Evolutionary conservation across 2,113 vertebrate genomes (phyloP), one percentile per base, ranked within the genome.

Genomic region (Corythoichthys haematopterus): DNA sequence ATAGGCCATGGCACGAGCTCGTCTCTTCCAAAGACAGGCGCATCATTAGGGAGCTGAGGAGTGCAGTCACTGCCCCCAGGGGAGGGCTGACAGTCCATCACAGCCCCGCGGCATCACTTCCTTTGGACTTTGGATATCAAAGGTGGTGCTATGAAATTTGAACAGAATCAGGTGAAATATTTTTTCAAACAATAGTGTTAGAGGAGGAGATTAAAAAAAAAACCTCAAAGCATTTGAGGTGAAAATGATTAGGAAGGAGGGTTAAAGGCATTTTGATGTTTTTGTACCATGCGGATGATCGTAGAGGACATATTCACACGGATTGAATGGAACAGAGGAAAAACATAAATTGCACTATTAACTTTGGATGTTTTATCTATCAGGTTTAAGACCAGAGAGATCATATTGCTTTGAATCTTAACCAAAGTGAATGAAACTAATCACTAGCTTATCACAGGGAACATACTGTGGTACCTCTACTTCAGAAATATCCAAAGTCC

Each of bases 21-120:
- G 82, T 83, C 64, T 75, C 66, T 85, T 89, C 86, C 87, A 88
- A 84, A 88, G 85, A 86, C 85, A 88, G 88, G 56, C 75, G 72
- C 89, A 91, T 92, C 91, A 92, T 91, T 92, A 91, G 86, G 76
- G 75, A 79, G 85, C 84, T 86, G 89, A 84, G 79, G 79, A 90
- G 88, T 77, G 78, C 79, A 67, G 84, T 68, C 72, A 69, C 78
- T 88, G 86, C 86, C 89, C 88, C 86, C 78, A 61, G 88, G 88
- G 90, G 81, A 80, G 73, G 82, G 85, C 87, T 91, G 91, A 90
- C 90, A 91, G 90, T 87, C 87, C 66, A 57, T 89, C 87, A 87
- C 73, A 66, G 80, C 88, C 83, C 77, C 75, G 80, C 71, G 87
- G 89, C 85, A 82, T 83, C 79, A 81, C 87, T 80, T 80, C 84